A percentile compares a stretch with the other conserved stretches of the same genome.
These are phyloP conservation scores for Thymelicus acteon DNA, from an alignment of 2,888 invertebrate species.

Conservation along the genomic window DNA sequence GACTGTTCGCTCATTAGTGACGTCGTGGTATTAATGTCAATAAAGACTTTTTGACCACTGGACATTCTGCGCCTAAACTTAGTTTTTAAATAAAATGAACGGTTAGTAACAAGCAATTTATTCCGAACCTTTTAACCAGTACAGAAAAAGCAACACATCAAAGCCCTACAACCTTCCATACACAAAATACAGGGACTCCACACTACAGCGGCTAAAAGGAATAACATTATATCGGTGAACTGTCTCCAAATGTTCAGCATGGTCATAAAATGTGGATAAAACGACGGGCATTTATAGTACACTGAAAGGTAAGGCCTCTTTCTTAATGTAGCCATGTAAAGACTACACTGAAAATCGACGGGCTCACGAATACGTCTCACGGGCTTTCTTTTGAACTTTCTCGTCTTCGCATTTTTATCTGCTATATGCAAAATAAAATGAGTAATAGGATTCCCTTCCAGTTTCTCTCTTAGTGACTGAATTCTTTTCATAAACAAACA, in stretches of 20 bases:
- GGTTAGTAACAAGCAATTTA: conserved; percentile 19
- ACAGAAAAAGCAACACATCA: conserved; percentile 58
- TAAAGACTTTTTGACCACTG: no score
- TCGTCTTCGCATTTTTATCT: conserved; percentile 47
- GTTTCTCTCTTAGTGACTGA: conserved; percentile 32
- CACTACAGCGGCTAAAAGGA: conserved; percentile 58
- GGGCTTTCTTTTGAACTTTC: conserved; percentile 40
- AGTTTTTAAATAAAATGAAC: conserved; percentile 12
- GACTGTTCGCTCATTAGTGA: no score
- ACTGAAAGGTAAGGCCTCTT: conserved; percentile 53
- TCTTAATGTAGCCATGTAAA: conserved; percentile 57
- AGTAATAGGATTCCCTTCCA: conserved; percentile 46
- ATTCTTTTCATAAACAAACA: conserved; percentile 43
- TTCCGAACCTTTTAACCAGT: conserved; percentile 44
- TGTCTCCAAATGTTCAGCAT: conserved; percentile 54
- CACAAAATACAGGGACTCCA: conserved; percentile 65
- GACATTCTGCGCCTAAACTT: no score
- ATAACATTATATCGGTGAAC: conserved; percentile 54
- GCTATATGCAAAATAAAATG: conserved; percentile 47
- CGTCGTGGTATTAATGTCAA: no score
- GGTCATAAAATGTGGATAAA: conserved; percentile 60
- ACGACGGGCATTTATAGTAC: conserved; percentile 58
- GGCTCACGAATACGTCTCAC: conserved; percentile 40
- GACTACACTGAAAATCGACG: conserved; percentile 50
- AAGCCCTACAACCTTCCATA: conserved; percentile 54